phyloP scores from a whole-genome alignment of 2,888 invertebrate species.

The Chesias legatella region DNA sequence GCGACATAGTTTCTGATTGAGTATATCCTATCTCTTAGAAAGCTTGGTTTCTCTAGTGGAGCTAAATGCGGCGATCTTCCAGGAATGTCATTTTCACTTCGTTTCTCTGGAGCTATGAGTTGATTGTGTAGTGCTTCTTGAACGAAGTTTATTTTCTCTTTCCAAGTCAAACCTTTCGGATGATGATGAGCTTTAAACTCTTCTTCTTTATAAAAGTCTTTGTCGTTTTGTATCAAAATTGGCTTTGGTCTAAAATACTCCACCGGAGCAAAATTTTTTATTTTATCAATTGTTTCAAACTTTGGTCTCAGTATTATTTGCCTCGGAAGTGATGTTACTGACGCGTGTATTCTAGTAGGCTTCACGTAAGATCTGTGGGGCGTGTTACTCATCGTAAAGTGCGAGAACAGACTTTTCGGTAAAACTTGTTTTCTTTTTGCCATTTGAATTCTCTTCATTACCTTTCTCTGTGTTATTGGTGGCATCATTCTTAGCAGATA shows the following conservation, averaged over 20 bases:
- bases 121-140: slow-evolving; percentile 25
- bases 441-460: slow-evolving; percentile 37
- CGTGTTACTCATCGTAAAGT: slow-evolving; percentile 1
- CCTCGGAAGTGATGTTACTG: slow-evolving; percentile 23
- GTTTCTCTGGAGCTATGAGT: slow-evolving; percentile 11
- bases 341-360: slow-evolving; percentile 10
- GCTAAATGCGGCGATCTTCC: slow-evolving; percentile 32
- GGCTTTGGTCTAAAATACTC: slow-evolving; percentile 33
- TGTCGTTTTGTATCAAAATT: slow-evolving; percentile 30
- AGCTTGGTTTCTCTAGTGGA: slow-evolving; percentile 32
- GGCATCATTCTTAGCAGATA: slow-evolving; percentile 36
- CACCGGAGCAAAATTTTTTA: neutral
- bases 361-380: slow-evolving; percentile 21
- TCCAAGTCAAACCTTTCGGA: slow-evolving; percentile 31
- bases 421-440: slow-evolving; percentile 39
- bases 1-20: slow-evolving; percentile 41
- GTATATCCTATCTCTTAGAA: slow-evolving; percentile 42
- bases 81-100: slow-evolving; percentile 19
- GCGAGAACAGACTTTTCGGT: slow-evolving; percentile 42
- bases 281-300: slow-evolving; percentile 33
- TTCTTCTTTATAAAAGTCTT: slow-evolving; percentile 34
- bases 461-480: slow-evolving; percentile 31
- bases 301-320: slow-evolving; percentile 37
- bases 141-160: slow-evolving; percentile 34
- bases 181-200: slow-evolving; percentile 28